phyloP scores from a whole-genome alignment of 2,113 vertebrate species.

The Actinemys pallida region DNA sequence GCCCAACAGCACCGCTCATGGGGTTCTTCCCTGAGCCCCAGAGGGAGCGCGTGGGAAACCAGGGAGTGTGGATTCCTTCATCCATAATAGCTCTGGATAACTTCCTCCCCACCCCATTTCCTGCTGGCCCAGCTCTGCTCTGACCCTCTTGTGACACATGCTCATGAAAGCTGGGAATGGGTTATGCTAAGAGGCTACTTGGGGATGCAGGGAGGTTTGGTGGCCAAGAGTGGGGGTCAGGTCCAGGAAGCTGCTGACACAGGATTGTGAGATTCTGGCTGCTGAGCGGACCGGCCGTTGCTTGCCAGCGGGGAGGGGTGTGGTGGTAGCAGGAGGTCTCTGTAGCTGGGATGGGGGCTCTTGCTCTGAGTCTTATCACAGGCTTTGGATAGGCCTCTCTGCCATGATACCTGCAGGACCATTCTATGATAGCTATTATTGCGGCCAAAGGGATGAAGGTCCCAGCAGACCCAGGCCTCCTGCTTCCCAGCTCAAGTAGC shows the following conservation, averaged over 20 bases:
- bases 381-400: background rate
- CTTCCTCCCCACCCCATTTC: background rate
- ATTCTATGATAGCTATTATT: background rate
- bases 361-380: background rate
- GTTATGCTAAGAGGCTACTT: background rate
- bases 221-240: background rate
- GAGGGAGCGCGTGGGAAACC: too few relatives aligned
- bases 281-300: background rate
- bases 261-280: background rate
- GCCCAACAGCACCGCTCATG: background rate
- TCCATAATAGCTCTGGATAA: background rate
- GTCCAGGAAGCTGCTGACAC: background rate
- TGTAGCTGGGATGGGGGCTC: background rate
- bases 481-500: background rate
- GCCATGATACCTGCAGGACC: background rate
- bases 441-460: background rate
- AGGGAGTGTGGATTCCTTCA: too few relatives aligned
- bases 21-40: background rate
- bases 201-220: background rate
- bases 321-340: background rate
- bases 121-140: background rate
- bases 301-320: rapidly evolving
- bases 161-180: background rate
- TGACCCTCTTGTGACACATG: background rate
- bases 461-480: background rate